Evolutionary conservation across 92 coral and sea anemone species (phyloP), one percentile per base, ranked within the genome.

Genomic region (Hydrozoanthus gracilis): DNA sequence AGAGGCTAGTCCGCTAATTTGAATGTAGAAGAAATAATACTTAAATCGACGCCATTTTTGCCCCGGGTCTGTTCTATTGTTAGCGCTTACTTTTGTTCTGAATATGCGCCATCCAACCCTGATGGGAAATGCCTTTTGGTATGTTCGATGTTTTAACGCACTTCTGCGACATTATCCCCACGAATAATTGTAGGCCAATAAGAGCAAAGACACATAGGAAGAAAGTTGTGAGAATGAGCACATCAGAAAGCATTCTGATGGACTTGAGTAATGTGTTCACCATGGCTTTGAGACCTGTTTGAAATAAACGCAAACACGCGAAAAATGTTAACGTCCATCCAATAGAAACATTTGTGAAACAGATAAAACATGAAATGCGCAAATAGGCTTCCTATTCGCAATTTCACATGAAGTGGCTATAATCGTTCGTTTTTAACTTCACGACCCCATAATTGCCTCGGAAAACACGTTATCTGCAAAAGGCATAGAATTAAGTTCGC

Each of bases 211-310:
- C 99, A 69, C 99, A 93, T 48, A 97, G 88, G 88, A 97, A 97
- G 93, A 97, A 97, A 3, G 92, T 91, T 5, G 99, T 97, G 11
- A 97, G 93, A 60, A 97, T 97, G 76, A 97, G 95, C 12, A 97
- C 99, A 88, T 97, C 99, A 48, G 99, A 97, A n/a, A 97, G 92
- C 99, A 97, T 97, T 87, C 88, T 97, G 83, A 97, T 97, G 51
- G 99, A 97, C 88, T 97, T 97, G 90, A 97, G 92, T 8, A 97
- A 92, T 61, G 99, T 97, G 91, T 97, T 97, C 79, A 97, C 99
- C 99, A 97, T 97, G 82, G 99, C 99, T 89, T 97, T 97, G 83
- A 97, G 86, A 44, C 99, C 99, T 97, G 91, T 67, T 51, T 60
- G 39, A 18, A 49, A 90, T 88, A 27, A 12, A 56, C 47, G 68